Percentiles rank a stretch among this genome's conserved stretches.
phyloP scores from a whole-genome alignment of 2,888 invertebrate species.

The Panzeria rudis region DNA sequence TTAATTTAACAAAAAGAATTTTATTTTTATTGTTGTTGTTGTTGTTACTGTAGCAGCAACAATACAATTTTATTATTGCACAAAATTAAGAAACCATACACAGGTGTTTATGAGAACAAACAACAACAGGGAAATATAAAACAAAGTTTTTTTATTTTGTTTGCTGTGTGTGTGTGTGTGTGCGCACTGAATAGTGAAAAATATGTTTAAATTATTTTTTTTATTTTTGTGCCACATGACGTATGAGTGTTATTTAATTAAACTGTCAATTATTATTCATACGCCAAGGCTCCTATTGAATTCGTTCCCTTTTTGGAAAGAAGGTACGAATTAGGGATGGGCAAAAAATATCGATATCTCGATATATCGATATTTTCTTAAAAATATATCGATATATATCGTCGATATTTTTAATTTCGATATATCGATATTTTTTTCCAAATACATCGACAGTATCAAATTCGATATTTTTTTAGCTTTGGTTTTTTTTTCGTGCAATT shows the following conservation, averaged over 20 bases:
- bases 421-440: no score
- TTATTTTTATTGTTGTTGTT: constrained; percentile 31
- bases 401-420: no score
- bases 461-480: no score
- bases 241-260: constrained; percentile 56
- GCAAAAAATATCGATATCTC: no score
- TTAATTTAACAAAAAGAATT: constrained; percentile 39
- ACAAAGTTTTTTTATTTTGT: no score
- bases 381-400: no score
- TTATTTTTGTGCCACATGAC: background rate
- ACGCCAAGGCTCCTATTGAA: background rate
- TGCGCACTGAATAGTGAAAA: background rate
- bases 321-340: no score
- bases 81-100: constrained; percentile 39
- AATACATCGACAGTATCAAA: no score
- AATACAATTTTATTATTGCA: constrained; percentile 39
- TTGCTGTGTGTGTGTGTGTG: no score
- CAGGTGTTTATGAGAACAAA: constrained; percentile 48
- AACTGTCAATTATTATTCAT: constrained; percentile 22
- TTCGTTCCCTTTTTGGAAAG: background rate
- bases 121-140: background rate
- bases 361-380: no score
- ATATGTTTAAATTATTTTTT: constrained; percentile 21
- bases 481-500: no score
- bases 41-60: constrained; percentile 1